Base-by-base conservation (phyloP, 2,113 vertebrate genomes). In the Procapra przewalskii region DNA sequence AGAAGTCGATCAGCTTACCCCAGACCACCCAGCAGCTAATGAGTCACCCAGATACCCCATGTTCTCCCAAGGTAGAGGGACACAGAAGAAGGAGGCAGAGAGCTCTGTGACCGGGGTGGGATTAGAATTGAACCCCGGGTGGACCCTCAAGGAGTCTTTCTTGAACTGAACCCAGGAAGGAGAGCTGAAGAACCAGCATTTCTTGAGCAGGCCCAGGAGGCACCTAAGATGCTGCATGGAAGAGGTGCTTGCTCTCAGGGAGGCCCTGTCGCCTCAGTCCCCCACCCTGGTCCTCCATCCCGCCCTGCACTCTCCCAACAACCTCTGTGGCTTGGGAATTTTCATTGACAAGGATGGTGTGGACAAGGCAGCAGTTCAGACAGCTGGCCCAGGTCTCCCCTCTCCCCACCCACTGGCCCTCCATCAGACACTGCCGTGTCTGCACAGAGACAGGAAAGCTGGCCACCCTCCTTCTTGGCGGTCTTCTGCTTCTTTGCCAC, bases 401-500 rank as follows among this genome's bases (percentile, higher is more conserved):
- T 98, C 96, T 36, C 85, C n/a, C 79, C 87, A 25, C 36, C 19
- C 62, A 6, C 75, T 50, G 91, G 97, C 83, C 67, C 71, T 95
- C 81, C 97, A 52, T 67, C 55, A 48, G 71, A 83, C 62, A 91
- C 77, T 59, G 3, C 14, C 2, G 59, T 75, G 91, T 94, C 98
- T 97, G 92, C 81, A 83, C 96, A 67, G 97, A 97, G 92, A 97
- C 48, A 97, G 86, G 97, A 97, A 97, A 94, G 79, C 92, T 96
- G 90, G 97, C 98, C 98, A 98, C 99, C 98, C 97, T 98, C 99
- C 98, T 99, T 99, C 97, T 97, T 75, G 97, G 98, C 75, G 80
- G 94, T 96, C 98, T 98, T 99, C 98, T 98, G 98, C 98, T 98
- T 98, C 98, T 98, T 98, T 98, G 98, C 98, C 99, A 99, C 98